phyloP scores from a whole-genome alignment of 2,797 vertebrate genomes.

The Paratrypauchen microcephalus region DNA sequence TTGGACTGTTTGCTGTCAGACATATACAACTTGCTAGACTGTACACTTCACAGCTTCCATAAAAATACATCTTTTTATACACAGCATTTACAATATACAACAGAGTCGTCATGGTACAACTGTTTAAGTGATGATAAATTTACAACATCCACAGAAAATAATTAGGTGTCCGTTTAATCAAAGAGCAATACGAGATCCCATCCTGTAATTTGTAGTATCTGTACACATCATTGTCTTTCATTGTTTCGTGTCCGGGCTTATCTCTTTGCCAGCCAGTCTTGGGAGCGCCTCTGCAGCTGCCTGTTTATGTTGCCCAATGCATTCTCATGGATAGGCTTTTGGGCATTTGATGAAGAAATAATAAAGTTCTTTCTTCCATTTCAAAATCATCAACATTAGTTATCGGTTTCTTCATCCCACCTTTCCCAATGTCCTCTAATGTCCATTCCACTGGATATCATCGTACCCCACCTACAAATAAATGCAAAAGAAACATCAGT shows the following conservation, averaged over 20 bases:
- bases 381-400: conserved; percentile 33
- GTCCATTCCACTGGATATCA: conserved; percentile 77
- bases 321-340: not conserved
- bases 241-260: conserved; percentile 24
- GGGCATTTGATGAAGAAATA: conserved; percentile 26
- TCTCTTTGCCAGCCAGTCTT: conserved; percentile 31
- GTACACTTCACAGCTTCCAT: conserved; percentile 81
- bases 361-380: conserved; percentile 22
- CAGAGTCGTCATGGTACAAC: conserved; percentile 59
- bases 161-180: conserved; percentile 34
- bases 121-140: conserved; percentile 35
- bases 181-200: conserved; percentile 24
- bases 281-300: conserved; percentile 32
- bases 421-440: conserved; percentile 52
- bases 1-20: conserved; percentile 62
- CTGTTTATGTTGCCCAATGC: conserved; percentile 7
- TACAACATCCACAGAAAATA: conserved; percentile 37
- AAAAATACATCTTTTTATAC: conserved; percentile 83
- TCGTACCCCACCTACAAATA: conserved; percentile 72
- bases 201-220: conserved; percentile 16
- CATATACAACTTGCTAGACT: conserved; percentile 73
- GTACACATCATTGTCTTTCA: conserved; percentile 19
- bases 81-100: conserved; percentile 82
- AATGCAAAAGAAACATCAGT: not conserved
- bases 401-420: conserved; percentile 25